Conservation (phyloP, 2,113 vertebrate species). For the Ondatra zibethicus region DNA sequence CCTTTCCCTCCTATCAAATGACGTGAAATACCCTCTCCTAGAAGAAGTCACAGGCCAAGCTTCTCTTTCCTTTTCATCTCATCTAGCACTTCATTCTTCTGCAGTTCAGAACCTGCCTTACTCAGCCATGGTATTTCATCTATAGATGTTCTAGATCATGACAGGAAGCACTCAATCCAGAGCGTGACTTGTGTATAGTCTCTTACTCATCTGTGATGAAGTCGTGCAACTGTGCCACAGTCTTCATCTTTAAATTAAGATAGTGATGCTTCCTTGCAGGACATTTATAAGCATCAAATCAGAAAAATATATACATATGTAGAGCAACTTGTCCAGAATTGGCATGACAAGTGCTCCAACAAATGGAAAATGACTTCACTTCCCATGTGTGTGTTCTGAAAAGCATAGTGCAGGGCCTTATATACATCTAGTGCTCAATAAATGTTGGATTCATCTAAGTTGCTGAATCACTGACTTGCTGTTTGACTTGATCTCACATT, state of each 20-base stretch:
- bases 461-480: slow-evolving; percentile 49
- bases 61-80: neutral
- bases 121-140: neutral
- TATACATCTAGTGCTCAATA: neutral
- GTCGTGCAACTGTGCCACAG: neutral
- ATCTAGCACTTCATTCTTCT: neutral
- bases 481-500: slow-evolving; percentile 35
- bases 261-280: neutral
- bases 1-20: neutral
- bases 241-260: neutral
- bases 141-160: neutral
- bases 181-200: neutral
- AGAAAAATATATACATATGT: neutral
- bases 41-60: neutral
- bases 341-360: neutral
- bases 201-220: neutral
- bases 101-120: neutral
- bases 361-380: neutral
- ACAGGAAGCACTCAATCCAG: neutral
- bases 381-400: neutral
- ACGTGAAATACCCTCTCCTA: neutral
- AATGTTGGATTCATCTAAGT: neutral
- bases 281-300: neutral
- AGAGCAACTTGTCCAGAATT: neutral
- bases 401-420: neutral